Evolutionary conservation across 2,888 invertebrate species (phyloP).

Genomic region (Stenichneumon culpator): DNA sequence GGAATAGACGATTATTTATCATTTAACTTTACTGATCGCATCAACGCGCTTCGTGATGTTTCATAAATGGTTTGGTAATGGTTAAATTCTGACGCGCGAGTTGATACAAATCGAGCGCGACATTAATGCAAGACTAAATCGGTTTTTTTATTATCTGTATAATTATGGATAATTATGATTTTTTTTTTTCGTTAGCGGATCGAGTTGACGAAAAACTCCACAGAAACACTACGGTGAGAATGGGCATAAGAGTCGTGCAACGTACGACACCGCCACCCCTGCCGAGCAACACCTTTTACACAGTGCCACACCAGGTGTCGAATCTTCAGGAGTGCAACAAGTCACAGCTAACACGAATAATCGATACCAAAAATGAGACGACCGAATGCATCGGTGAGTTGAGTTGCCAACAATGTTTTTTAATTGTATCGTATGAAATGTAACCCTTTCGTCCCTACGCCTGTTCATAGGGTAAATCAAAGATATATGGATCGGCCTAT

Average conservation of each 20-base stretch:
- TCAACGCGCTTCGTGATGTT: background rate
- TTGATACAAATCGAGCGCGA: background rate
- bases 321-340: conserved; percentile 64
- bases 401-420: background rate
- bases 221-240: conserved; percentile 92
- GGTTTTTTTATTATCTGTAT: no score
- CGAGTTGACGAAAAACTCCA: conserved; percentile 93
- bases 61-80: background rate
- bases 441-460: background rate
- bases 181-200: conserved; percentile 88
- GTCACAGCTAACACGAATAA: conserved; percentile 67
- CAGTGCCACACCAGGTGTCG: conserved; percentile 70
- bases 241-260: conserved; percentile 95
- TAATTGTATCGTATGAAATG: background rate
- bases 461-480: background rate
- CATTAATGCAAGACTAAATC: background rate
- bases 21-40: background rate
- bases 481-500: background rate
- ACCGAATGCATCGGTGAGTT: conserved; percentile 74
- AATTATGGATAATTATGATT: background rate
- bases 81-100: background rate
- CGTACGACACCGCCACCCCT: conserved; percentile 83
- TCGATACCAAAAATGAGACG: conserved; percentile 75
- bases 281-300: conserved; percentile 76
- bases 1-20: background rate